These are phyloP conservation scores for Rhabditoides inermis DNA, from an alignment of 2,888 invertebrate genomes.

Conservation along the genomic window DNA sequence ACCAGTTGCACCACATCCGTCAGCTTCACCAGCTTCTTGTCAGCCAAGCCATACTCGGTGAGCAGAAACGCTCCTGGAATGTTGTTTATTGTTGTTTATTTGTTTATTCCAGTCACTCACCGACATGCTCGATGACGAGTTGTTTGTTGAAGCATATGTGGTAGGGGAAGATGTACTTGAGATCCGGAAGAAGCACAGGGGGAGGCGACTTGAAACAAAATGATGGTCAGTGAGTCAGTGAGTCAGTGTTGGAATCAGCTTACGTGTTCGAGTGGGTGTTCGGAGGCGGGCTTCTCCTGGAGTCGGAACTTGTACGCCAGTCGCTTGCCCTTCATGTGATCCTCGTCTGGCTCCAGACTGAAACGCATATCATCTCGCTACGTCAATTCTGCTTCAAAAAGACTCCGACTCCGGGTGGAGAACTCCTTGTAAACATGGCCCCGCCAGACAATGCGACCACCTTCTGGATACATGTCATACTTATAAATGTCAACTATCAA, in stretches of 20 bases:
- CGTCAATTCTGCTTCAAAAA: too few species aligned
- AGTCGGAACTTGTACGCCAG: conserved; percentile 26
- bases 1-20: conserved; percentile 41
- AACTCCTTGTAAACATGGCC: too few species aligned
- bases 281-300: too few species aligned
- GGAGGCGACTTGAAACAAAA: too few species aligned
- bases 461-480: too few species aligned
- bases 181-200: conserved; percentile 13
- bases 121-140: conserved; percentile 45
- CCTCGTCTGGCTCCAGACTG: conserved; percentile 36
- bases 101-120: conserved; percentile 9
- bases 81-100: neutral
- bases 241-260: too few species aligned
- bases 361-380: too few species aligned
- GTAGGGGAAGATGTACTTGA: conserved; percentile 41
- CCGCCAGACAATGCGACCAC: too few species aligned
- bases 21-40: conserved; percentile 37
- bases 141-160: conserved; percentile 48
- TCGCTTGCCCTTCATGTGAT: conserved; percentile 25
- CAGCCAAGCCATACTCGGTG: conserved; percentile 37
- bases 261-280: too few species aligned
- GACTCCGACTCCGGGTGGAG: too few species aligned
- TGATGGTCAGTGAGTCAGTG: too few species aligned
- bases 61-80: conserved; percentile 32
- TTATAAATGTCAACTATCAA: too few species aligned